Base-by-base conservation (phyloP, 2,797 vertebrate genomes). In the Dicrostonyx torquatus region DNA sequence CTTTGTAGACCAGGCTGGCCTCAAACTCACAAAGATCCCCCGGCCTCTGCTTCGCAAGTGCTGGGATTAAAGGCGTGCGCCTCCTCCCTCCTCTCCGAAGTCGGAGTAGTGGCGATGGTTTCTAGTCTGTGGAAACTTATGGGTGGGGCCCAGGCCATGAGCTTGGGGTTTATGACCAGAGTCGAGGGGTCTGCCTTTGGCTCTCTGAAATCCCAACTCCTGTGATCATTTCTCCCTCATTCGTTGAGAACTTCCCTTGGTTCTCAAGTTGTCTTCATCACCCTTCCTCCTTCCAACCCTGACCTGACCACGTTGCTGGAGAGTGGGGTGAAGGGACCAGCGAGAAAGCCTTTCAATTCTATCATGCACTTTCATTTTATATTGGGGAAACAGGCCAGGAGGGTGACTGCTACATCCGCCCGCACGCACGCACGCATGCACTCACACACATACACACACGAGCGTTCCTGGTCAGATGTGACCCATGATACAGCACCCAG, bases 331-430 rank as follows among this genome's bases (percentile, higher is more conserved):
- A 37, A n/a, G 75, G 17, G 34, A 82, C 68, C n/a, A 17, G 43
- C 37, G 68, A 73, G 60, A 88, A 73, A 83, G 76, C 45, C 75
- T 87, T 94, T 66, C n/a, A 75, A 12, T 84, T 80, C 50, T 55
- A 64, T 40, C 6, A 37, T 48, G 68, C 9, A 17, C 70, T 37
- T 60, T 93, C 40, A 18, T 66, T 95, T 93, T 37, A 90, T 78
- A 60, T 43, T 64, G 79, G 45, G 88, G 92, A 91, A 93, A 87
- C 14, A 75, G 86, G n/a, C 34, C 34, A 72, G 53, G 68, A 91
- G 55, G 84, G 13, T 78, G 62, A 58, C 68, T 45, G 68, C n/a
- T 48, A 48, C 50, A 80, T 84, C n/a, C 48, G 9, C 43, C 45
- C 34, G 15, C 64, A 4, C 82, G 34, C 62, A 4, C 62, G 3